These are phyloP conservation scores for Hypothenemus hampei DNA, from an alignment of 1,140 invertebrate species.

Conservation along the genomic window DNA sequence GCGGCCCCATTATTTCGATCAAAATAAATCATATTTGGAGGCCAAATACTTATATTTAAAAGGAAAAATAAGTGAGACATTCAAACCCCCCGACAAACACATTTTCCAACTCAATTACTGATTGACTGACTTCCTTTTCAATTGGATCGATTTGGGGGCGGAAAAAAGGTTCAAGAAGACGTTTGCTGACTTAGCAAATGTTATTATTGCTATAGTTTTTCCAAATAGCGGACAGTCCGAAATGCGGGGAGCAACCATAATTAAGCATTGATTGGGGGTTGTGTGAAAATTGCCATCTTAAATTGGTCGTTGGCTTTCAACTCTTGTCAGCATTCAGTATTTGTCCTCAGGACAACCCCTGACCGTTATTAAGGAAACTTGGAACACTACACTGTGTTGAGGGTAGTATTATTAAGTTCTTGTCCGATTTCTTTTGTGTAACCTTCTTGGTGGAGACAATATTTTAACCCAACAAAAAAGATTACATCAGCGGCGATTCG, in stretches of 20 bases:
- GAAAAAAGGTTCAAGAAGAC: too few species aligned
- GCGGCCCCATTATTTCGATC: too few species aligned
- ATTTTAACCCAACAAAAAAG: conserved; percentile 2
- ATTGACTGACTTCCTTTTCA: conserved; percentile 14
- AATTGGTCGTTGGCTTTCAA: background rate
- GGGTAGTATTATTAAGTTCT: conserved; percentile 2
- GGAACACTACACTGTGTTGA: background rate
- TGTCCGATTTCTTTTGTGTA: conserved; percentile 3
- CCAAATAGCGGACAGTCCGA: background rate
- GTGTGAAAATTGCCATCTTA: background rate
- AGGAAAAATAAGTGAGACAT: background rate
- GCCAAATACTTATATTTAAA: too few species aligned
- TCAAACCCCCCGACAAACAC: background rate
- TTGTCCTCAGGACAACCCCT: background rate
- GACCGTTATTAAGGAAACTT: conserved; percentile 4
- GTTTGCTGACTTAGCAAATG: conserved; percentile 10
- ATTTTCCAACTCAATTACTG: conserved; percentile 14
- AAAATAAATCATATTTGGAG: too few species aligned
- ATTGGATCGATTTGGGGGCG: conserved; percentile 1
- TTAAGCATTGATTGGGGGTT: background rate
- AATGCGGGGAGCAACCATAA: background rate
- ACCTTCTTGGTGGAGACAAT: background rate
- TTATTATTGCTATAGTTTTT: conserved; percentile 2
- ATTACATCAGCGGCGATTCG: too few species aligned
- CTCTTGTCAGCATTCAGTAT: background rate